Evolutionary conservation across 2,797 vertebrate genomes (phyloP), one percentile per base, ranked within the genome.

Genomic region (Spinus olivaceus): DNA sequence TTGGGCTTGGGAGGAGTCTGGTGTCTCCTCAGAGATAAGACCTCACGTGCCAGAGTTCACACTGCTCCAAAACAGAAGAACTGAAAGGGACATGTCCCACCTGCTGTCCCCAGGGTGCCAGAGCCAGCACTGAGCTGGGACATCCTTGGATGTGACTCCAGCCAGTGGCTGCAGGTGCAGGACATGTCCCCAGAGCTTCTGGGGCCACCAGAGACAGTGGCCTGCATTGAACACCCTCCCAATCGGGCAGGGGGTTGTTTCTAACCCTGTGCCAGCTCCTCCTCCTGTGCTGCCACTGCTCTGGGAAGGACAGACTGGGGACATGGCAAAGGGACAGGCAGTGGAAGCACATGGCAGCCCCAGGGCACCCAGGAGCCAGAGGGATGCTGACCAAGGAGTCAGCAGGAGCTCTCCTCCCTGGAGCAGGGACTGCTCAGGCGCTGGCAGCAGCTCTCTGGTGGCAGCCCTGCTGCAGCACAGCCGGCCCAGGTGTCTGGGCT

Each of bases 401-500:
- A 41, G 7, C 42, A 66, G 72, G 44, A 88, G 27, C 69, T 64
- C 46, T 74, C 32, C 83, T 70, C 7, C 32, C 24, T 0, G 5
- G 35, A 35, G 53, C 81, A 70, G 70, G 46, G 77, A 21, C 64
- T 13, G n/a, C 2, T 20, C 64, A 56, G 86, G 5, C n/a, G 6
- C 57, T 51, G 65, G 51, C 9, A 4, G 80, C 95, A 93, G 54
- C 60, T 86, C 65, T 63, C 35, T 53, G 84, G 64, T 65, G 4
- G 0, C 23, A 20, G 86, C 77, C 66, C 5, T 3, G 8, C 89
- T 96, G 87, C 76, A 61, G 86, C 6, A 2, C 1, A 32, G 32
- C 46, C 14, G 8, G 71, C 46, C 71, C 60, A 96, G 92, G 94
- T 97, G 95, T 95, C 94, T 81, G 70, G 91, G 88, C 86, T 94